Evolutionary conservation across 2,113 vertebrate species (phyloP), one percentile per base, ranked within the genome.

Genomic region (Plecotus auritus): DNA sequence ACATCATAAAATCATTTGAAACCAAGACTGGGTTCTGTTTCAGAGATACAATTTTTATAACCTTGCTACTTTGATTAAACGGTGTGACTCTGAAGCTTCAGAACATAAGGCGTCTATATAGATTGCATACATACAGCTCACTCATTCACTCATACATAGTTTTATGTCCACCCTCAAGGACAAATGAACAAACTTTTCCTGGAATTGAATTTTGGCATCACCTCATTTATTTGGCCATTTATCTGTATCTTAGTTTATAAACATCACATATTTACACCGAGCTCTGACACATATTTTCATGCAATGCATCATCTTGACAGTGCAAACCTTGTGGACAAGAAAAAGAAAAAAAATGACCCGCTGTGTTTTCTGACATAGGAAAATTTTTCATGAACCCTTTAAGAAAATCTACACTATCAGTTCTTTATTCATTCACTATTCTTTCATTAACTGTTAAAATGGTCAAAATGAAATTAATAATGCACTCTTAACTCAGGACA

Each of bases 1-100:
- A 93, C 82, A 96, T 97, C 94, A 96, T 96, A 97, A 96, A 95
- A 93, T 94, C 91, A 96, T 95, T 96, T 91, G 90, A 92, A 97
- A 96, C 70, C 47, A 83, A 95, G 94, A 98, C 26, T 86, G n/a
- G 49, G 73, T 89, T 98, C 93, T 98, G 72, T 97, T 97, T 96
- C 67, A 82, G 35, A 92, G 88, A 94, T 45, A 87, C 0, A 0
- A 70, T 96, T 98, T 98, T 95, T 95, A 96, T 88, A 96, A 98
- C 93, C 93, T 96, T 91, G 74, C 87, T 94, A 30, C 69, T 96
- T 90, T 20, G 28, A 96, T 93, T 92, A 91, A 92, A 96, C 18
- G 0, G 9, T 95, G 26, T 3, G 85, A 67, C 51, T 70, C 42
- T 47, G 10, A 64, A 20, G 54, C 22, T 47, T 92, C 85, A 45